These are phyloP conservation scores for Parnassius smintheus DNA, from an alignment of 2,888 invertebrate species.

Conservation along the genomic window DNA sequence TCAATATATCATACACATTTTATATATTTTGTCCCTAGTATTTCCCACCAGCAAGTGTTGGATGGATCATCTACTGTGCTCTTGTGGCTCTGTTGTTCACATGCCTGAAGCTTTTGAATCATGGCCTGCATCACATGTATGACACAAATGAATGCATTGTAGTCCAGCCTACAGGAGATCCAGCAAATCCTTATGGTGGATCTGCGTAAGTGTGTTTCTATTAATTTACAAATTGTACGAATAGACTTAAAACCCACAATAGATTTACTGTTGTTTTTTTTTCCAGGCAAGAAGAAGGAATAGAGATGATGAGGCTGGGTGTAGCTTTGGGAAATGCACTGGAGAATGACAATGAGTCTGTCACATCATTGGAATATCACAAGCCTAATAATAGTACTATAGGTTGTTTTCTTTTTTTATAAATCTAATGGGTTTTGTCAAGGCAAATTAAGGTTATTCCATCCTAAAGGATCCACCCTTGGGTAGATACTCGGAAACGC, in stretches of 20 bases:
- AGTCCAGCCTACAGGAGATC: slow-evolving; percentile 73
- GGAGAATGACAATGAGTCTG: slow-evolving; percentile 83
- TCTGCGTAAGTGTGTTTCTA: slow-evolving; percentile 73
- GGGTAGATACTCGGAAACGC: too few relatives aligned
- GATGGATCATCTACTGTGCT: slow-evolving; percentile 93
- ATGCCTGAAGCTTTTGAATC: slow-evolving; percentile 92
- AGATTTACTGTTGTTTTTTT: slow-evolving; percentile 19
- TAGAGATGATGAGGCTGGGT: slow-evolving; percentile 89
- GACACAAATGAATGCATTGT: slow-evolving; percentile 93
- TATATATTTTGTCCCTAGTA: slow-evolving; percentile 82
- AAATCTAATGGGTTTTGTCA: too few relatives aligned
- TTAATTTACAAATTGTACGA: slow-evolving; percentile 21
- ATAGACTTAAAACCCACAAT: too few relatives aligned
- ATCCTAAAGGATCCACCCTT: too few relatives aligned
- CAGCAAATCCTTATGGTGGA: slow-evolving; percentile 64
- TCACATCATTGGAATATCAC: slow-evolving; percentile 83
- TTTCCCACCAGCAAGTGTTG: slow-evolving; percentile 89
- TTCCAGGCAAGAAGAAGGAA: slow-evolving; percentile 87
- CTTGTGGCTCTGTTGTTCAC: slow-evolving; percentile 91
- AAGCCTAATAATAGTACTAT: slow-evolving; percentile 85
- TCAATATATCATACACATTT: too few relatives aligned
- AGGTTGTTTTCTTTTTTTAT: slow-evolving; percentile 58
- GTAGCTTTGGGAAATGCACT: slow-evolving; percentile 53
- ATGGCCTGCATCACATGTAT: slow-evolving; percentile 94
- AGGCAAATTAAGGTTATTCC: too few relatives aligned